These are phyloP conservation scores for Tetheella fluctuosa DNA, from an alignment of 2,888 invertebrate species.

Conservation along the genomic window DNA sequence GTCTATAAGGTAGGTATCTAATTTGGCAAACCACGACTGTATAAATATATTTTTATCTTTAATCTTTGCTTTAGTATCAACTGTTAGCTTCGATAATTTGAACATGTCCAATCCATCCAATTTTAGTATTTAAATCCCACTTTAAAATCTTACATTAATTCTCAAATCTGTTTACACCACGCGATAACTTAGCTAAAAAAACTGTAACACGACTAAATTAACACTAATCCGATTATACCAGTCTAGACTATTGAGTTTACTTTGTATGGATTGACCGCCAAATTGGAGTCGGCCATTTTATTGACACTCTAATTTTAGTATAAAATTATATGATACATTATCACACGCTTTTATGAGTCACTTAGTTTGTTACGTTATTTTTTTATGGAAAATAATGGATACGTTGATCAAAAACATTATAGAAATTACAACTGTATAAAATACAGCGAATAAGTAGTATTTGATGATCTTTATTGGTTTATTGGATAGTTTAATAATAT, in stretches of 20 bases:
- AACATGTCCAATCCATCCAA: neutral
- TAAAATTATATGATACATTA: neutral
- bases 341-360: neutral
- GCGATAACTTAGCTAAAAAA: neutral
- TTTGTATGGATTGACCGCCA: neutral
- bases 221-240: neutral
- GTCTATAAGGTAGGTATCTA: too few species aligned
- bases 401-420: too few species aligned
- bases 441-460: too few species aligned
- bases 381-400: too few species aligned
- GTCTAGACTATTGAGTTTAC: neutral
- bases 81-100: too few species aligned
- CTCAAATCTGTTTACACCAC: neutral
- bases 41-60: too few species aligned
- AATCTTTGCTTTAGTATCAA: neutral
- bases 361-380: too few species aligned
- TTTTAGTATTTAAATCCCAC: neutral
- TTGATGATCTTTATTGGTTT: too few species aligned
- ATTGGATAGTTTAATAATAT: too few species aligned
- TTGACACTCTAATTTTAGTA: neutral
- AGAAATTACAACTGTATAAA: too few species aligned
- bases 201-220: neutral
- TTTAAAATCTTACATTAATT: slow-evolving; percentile 4
- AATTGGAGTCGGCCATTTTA: neutral
- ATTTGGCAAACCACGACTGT: too few species aligned